A percentile compares a stretch with the other conserved stretches of the same genome.
These are phyloP conservation scores for Pseudachorutes palmiensis DNA, from an alignment of 1,140 invertebrate species.

Conservation along the genomic window DNA sequence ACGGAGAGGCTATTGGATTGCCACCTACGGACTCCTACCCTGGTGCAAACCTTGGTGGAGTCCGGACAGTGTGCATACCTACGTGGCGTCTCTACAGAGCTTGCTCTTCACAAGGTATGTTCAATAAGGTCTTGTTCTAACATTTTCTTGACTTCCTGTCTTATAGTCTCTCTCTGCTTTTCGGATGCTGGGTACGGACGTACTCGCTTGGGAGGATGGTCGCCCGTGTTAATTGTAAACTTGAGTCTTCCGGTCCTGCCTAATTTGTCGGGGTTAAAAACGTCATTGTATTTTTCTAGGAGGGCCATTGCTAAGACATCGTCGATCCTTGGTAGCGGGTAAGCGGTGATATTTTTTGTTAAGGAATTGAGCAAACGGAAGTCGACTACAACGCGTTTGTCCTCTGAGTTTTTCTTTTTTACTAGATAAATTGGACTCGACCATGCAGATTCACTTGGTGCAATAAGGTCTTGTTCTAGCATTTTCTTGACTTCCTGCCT, in stretches of 20 bases:
- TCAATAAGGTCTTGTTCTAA: neutral
- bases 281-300: too few species aligned
- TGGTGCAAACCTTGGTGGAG: neutral
- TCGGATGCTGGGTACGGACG: neutral
- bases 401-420: constrained; percentile 36
- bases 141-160: neutral
- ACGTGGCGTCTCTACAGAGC: constrained; percentile 17
- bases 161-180: neutral
- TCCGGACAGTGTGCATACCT: constrained; percentile 9
- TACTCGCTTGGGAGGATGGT: neutral
- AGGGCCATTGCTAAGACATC: constrained; percentile 41
- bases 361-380: constrained; percentile 44
- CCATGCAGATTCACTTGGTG: constrained; percentile 26
- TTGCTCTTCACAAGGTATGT: constrained; percentile 14
- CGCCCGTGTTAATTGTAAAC: neutral
- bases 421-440: constrained; percentile 30
- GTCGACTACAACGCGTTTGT: constrained; percentile 44
- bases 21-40: constrained; percentile 13
- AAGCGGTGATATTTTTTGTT: constrained; percentile 39
- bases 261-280: neutral
- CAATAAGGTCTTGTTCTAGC: constrained; percentile 30
- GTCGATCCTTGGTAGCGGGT: constrained; percentile 46
- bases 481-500: constrained; percentile 29
- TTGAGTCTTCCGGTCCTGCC: neutral
- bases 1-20: constrained; percentile 24